These are phyloP conservation scores for Phocides pigmalion DNA, from an alignment of 1,140 invertebrate genomes.

Conservation along the genomic window DNA sequence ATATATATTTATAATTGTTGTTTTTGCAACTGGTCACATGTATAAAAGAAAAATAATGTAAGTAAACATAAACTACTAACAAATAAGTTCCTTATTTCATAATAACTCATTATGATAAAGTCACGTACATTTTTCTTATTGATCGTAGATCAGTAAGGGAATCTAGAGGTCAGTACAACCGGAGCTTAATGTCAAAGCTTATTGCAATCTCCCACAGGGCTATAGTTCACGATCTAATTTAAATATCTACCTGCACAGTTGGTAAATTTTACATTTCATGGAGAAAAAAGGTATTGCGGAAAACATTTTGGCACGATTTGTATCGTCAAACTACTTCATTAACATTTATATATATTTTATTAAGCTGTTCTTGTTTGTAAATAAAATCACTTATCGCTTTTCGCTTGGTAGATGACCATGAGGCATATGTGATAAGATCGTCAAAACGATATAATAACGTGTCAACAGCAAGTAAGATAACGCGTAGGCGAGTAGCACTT, in stretches of 20 bases:
- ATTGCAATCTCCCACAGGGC: conserved; percentile 20
- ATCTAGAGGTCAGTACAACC: conserved; percentile 12
- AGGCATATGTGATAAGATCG: conserved; percentile 7
- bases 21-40: too few species aligned
- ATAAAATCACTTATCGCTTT: background rate
- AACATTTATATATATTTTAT: too few species aligned
- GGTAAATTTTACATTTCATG: too few species aligned
- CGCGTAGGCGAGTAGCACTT: conserved; percentile 22
- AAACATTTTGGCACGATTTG: too few species aligned
- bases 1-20: too few species aligned
- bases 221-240: conserved; percentile 22
- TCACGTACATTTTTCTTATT: background rate
- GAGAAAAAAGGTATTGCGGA: too few species aligned
- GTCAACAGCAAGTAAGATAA: conserved; percentile 17
- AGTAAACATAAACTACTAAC: too few species aligned
- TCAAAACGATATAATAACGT: conserved; percentile 13
- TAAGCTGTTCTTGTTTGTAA: background rate
- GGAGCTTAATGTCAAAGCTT: conserved; percentile 21
- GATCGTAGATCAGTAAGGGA: background rate
- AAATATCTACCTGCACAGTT: too few species aligned
- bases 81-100: too few species aligned
- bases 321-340: too few species aligned
- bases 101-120: background rate
- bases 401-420: background rate
- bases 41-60: too few species aligned